These are phyloP conservation scores for Eremobia ochroleuca DNA, from an alignment of 2,888 invertebrate species.

Conservation along the genomic window DNA sequence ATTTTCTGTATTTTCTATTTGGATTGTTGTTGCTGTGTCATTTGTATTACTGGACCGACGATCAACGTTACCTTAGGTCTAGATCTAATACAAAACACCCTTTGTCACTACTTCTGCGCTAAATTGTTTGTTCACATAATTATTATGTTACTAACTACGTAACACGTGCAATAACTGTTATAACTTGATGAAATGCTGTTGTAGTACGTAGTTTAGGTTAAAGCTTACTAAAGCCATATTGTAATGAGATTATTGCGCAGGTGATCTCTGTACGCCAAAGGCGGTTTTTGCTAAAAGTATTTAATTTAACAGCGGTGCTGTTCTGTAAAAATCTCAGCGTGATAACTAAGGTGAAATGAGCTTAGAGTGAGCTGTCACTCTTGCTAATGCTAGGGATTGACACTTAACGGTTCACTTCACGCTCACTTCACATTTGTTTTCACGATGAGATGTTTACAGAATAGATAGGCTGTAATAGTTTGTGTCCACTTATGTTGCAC, in stretches of 20 bases:
- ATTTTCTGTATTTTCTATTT: constrained; percentile 61
- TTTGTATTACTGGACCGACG: constrained; percentile 35
- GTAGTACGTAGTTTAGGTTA: constrained; percentile 75
- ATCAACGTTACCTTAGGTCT: constrained; percentile 19
- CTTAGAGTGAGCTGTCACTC: too few relatives aligned
- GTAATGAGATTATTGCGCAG: constrained; percentile 83
- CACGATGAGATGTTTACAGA: too few relatives aligned
- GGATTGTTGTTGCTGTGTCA: constrained; percentile 60
- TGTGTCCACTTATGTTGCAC: constrained; percentile 67
- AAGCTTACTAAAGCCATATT: constrained; percentile 79
- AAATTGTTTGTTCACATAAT: constrained; percentile 66
- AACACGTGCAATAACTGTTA: constrained; percentile 77
- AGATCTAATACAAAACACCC: constrained; percentile 17
- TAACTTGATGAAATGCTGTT: constrained; percentile 70
- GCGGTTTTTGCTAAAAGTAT: constrained; percentile 80
- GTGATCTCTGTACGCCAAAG: constrained; percentile 84
- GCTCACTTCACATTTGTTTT: too few relatives aligned
- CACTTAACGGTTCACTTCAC: too few relatives aligned
- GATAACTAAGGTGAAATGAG: too few relatives aligned
- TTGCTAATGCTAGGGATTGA: too few relatives aligned
- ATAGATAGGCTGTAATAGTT: constrained; percentile 70
- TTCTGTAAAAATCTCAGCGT: too few relatives aligned
- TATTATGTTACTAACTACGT: constrained; percentile 70
- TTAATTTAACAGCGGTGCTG: too few relatives aligned
- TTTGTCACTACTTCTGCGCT: constrained; percentile 54